Base-by-base conservation (phyloP, 2,888 invertebrate genomes). In the Lithophane leautieri region DNA sequence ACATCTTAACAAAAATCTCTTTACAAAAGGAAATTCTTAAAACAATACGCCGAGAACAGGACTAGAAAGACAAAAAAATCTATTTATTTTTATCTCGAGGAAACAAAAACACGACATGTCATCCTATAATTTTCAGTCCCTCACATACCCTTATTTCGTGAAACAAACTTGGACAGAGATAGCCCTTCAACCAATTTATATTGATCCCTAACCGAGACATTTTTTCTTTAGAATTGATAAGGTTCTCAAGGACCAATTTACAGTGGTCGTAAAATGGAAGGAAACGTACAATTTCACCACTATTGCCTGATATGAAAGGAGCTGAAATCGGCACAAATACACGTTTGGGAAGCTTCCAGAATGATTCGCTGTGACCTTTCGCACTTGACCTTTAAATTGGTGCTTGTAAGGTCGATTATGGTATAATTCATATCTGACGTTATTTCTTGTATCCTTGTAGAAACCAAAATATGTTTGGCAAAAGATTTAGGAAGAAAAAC, bases 91-190 rank as follows among this genome's bases (percentile, higher is more conserved):
- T 84, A 85, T 85, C 84, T 84, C 70, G 65, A 69, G 81, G 70
- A 80, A 81, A 83, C 82, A 82, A 85, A 84, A 81, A 81, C 82
- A 78, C 83, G 78, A 80, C 85, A 83, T 85, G 85, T 83, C 84
- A 77, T 81, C 77, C 85, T 82, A 88, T 88, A 84, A 85, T 86
- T 86, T 88, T 77, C 83, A 80, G 73, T 65, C 77, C 82, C n/a
- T n/a, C 79, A 85, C 83, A 85, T 77, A 79, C 73, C 84, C 80
- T 78, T 84, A 82, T 83, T 85, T 76, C 63, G 71, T 28, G 68
- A 65, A 81, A 81, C 77, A 80, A 87, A 86, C 81, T 88, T 83
- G 74, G 76, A 75, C 56, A 44, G 42, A 84, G 82, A 87, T 84
- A 86, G 81, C 81, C 63, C 40, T 42, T 2, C 63, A 11, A 34